Conservation (phyloP, 2,797 vertebrate species). For the Chaenodraco wilsoni region DNA sequence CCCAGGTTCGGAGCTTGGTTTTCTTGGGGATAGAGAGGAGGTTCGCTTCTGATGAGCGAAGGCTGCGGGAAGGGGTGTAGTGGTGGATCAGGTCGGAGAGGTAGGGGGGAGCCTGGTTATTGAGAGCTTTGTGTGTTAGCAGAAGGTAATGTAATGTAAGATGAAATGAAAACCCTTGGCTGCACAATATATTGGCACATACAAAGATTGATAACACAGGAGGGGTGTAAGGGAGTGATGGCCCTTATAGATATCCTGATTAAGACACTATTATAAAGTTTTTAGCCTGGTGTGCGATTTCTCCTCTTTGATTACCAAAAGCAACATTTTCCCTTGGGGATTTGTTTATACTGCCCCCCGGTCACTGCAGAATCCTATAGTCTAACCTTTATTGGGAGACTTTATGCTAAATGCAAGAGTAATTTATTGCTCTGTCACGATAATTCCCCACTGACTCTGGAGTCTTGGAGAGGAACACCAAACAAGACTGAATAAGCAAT, state of each 20-base stretch:
- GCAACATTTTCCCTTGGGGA: constrained; percentile 48
- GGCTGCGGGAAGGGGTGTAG: no score
- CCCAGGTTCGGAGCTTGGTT: no score
- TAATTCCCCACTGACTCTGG: constrained; percentile 75
- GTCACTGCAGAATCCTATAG: constrained; percentile 57
- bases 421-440: constrained; percentile 80
- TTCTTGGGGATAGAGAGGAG: no score
- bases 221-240: constrained; percentile 4
- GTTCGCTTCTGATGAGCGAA: no score
- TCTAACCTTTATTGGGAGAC: constrained; percentile 73
- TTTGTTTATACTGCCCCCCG: constrained; percentile 54
- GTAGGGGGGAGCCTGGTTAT: no score
- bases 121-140: no score
- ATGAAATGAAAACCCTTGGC: constrained; percentile 34
- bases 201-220: constrained; percentile 43
- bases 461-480: constrained; percentile 75
- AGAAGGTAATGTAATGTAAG: no score
- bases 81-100: no score
- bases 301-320: constrained; percentile 59
- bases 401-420: constrained; percentile 78
- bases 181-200: constrained; percentile 49
- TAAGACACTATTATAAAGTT: constrained; percentile 64
- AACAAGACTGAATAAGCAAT: constrained; percentile 83
- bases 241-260: constrained; percentile 62
- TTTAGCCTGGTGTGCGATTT: constrained; percentile 57